These are phyloP conservation scores for Sarcophaga carnaria DNA, from an alignment of 2,888 invertebrate species.

Conservation along the genomic window DNA sequence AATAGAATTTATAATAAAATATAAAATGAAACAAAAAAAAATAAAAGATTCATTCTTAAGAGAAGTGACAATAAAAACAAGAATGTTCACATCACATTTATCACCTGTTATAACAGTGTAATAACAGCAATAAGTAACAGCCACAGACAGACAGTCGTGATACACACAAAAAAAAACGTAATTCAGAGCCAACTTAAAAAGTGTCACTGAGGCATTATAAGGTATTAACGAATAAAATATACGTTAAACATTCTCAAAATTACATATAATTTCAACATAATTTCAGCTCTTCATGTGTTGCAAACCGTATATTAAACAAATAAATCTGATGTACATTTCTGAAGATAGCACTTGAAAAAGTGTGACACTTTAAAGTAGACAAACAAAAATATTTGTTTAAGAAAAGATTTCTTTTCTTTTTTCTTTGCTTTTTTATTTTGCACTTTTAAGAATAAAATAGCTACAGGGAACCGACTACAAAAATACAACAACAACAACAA, in stretches of 20 bases:
- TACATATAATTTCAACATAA: too few relatives aligned
- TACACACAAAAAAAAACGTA: not conserved
- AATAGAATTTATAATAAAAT: not conserved
- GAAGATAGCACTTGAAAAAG: conserved; percentile 30
- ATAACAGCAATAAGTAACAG: conserved; percentile 20
- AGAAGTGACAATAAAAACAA: not conserved
- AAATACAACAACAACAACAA: not conserved
- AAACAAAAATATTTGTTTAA: not conserved
- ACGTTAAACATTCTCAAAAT: too few relatives aligned
- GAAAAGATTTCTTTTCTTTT: not conserved
- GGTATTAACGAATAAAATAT: too few relatives aligned
- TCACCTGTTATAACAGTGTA: conserved; percentile 38
- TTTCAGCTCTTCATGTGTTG: not conserved
- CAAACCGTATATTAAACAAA: not conserved
- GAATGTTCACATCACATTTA: conserved; percentile 31
- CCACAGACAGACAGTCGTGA: not conserved
- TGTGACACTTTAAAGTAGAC: conserved; percentile 28
- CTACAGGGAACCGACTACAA: conserved; percentile 15
- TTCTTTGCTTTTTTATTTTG: not conserved
- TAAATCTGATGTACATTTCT: not conserved
- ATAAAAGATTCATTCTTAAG: not conserved
- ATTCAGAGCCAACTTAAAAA: not conserved
- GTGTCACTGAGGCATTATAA: not conserved
- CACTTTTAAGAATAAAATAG: conserved; percentile 2
- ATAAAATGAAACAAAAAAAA: not conserved